Evolutionary conservation across 1,140 invertebrate species (phyloP).

Genomic region (Chrysomallon squamiferum): DNA sequence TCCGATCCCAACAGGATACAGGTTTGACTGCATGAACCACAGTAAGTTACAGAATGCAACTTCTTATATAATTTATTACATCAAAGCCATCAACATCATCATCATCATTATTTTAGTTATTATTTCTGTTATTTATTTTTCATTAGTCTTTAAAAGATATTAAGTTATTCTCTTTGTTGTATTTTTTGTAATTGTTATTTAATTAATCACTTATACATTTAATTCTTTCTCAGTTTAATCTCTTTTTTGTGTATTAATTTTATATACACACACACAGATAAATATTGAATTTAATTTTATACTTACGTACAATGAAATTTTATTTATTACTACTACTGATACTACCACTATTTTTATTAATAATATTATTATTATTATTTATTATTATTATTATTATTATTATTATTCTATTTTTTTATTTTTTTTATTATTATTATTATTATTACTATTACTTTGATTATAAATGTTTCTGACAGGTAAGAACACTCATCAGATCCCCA

Average conservation of each 20-base stretch:
- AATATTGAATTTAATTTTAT: no score
- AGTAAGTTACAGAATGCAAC: constrained; percentile 33
- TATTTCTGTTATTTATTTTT: background rate
- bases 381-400: no score
- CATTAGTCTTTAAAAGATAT: background rate
- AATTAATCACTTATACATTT: background rate
- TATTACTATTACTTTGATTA: no score
- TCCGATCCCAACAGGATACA: constrained; percentile 32
- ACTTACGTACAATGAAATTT: no score
- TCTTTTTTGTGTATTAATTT: no score
- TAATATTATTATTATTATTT: no score
- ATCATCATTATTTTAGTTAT: background rate
- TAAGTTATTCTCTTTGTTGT: background rate
- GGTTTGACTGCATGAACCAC: constrained; percentile 39
- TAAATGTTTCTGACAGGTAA: no score
- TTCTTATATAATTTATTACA: background rate
- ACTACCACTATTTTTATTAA: no score
- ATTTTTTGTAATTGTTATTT: background rate
- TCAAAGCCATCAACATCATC: background rate
- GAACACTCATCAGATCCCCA: constrained; percentile 50
- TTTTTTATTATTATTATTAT: no score
- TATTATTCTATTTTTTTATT: no score
- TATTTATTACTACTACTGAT: no score
- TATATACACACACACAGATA: no score
- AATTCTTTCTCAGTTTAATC: background rate